These are phyloP conservation scores for Lanistes nyassanus DNA, from an alignment of 1,140 invertebrate genomes.

Conservation along the genomic window DNA sequence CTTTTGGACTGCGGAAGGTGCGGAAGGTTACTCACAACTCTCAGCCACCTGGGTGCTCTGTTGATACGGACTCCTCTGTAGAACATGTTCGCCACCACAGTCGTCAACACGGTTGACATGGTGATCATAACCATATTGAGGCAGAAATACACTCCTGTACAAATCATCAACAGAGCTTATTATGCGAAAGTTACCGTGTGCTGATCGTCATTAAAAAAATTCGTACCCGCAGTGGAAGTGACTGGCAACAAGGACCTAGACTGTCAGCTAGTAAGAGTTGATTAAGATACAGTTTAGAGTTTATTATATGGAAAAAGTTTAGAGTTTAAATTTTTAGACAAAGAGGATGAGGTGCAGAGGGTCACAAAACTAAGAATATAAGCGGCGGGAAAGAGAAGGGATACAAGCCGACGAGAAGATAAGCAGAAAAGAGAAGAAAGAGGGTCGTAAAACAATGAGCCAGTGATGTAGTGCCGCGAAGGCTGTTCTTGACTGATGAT, in stretches of 20 bases:
- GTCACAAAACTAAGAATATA: neutral
- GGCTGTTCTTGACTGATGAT: no score
- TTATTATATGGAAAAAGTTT: neutral
- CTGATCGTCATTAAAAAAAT: no score
- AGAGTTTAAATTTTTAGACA: neutral
- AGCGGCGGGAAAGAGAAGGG: neutral
- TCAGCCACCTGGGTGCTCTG: conserved; percentile 53
- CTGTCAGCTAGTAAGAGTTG: no score
- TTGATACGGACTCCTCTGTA: conserved; percentile 57
- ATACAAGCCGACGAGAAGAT: neutral
- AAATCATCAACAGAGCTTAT: neutral
- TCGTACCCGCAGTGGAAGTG: no score
- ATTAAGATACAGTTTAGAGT: no score
- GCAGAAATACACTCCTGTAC: conserved; percentile 66
- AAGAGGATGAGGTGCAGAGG: neutral
- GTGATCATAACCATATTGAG: conserved; percentile 67
- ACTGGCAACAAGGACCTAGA: no score
- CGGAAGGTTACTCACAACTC: conserved; percentile 47
- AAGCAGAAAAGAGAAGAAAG: neutral
- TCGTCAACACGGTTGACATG: conserved; percentile 64
- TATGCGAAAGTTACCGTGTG: no score
- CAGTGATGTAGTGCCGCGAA: no score
- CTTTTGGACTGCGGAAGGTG: neutral
- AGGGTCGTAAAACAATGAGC: no score
- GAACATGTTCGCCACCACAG: conserved; percentile 66